A percentile compares a stretch with the other conserved stretches of the same genome.
phyloP scores from a whole-genome alignment of 2,797 vertebrate species.

The Antrozous pallidus region DNA sequence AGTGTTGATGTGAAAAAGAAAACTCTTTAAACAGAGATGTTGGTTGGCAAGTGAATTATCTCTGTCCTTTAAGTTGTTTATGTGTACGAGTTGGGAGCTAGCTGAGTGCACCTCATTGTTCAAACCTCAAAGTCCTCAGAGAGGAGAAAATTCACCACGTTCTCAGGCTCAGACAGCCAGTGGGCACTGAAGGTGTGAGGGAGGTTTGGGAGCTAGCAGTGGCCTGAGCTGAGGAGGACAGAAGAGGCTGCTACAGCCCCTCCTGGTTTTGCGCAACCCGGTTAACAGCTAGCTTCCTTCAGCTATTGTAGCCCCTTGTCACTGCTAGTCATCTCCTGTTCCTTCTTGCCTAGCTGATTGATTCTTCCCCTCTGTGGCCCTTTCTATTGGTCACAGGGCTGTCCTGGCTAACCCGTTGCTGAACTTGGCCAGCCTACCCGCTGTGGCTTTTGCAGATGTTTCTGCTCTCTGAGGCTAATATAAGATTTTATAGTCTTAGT shows the following conservation, averaged over 20 bases:
- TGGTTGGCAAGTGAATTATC: slow-evolving; percentile 71
- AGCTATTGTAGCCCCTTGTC: background rate
- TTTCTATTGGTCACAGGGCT: slow-evolving; percentile 59
- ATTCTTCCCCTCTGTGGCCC: slow-evolving; percentile 14
- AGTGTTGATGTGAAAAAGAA: slow-evolving; percentile 78
- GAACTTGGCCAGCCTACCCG: slow-evolving; percentile 59
- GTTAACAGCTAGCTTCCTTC: background rate
- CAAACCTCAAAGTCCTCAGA: background rate
- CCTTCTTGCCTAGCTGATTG: background rate
- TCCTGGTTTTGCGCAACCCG: no score
- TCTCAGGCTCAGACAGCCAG: background rate
- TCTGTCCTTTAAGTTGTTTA: slow-evolving; percentile 72
- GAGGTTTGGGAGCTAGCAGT: background rate
- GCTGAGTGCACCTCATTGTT: slow-evolving; percentile 45
- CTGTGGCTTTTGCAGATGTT: slow-evolving; percentile 73
- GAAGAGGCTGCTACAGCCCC: background rate
- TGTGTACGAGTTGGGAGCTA: slow-evolving; percentile 48
- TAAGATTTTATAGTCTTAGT: slow-evolving; percentile 66
- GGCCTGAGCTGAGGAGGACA: background rate
- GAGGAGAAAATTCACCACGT: slow-evolving; percentile 20
- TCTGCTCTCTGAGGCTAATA: slow-evolving; percentile 68
- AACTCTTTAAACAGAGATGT: slow-evolving; percentile 71
- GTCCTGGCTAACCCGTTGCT: slow-evolving; percentile 71
- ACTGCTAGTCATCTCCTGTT: slow-evolving; percentile 32
- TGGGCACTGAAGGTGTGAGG: background rate